These are phyloP conservation scores for Danaus chrysippus DNA, from an alignment of 2,888 invertebrate species.

Conservation along the genomic window DNA sequence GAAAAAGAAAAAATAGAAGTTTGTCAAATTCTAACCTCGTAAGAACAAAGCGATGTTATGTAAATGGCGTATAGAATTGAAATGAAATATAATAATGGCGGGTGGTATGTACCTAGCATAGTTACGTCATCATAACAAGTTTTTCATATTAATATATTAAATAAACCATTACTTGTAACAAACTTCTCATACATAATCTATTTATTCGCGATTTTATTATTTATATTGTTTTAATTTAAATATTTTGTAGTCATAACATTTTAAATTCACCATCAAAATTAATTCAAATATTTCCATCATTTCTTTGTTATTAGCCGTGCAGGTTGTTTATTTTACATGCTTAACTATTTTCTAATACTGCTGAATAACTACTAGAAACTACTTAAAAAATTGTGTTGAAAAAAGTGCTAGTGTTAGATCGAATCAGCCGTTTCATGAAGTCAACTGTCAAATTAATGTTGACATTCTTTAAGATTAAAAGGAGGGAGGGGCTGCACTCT, in stretches of 20 bases:
- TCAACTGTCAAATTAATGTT: constrained; percentile 14
- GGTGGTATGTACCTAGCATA: not conserved
- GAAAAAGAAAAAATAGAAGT: not conserved
- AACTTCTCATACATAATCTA: too few relatives aligned
- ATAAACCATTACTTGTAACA: too few relatives aligned
- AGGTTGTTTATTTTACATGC: constrained; percentile 22
- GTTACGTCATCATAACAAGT: constrained; percentile 1
- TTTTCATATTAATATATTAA: not conserved
- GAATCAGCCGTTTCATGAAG: not conserved
- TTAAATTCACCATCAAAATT: not conserved
- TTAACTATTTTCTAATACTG: constrained; percentile 28
- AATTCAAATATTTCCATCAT: not conserved
- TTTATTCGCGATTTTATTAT: too few relatives aligned
- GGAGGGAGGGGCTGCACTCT: constrained; percentile 52
- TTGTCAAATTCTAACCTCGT: not conserved
- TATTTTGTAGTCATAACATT: not conserved
- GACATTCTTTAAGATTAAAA: constrained; percentile 26
- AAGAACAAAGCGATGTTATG: constrained; percentile 4
- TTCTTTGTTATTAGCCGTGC: constrained; percentile 25
- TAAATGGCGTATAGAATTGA: constrained; percentile 5
- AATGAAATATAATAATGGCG: not conserved
- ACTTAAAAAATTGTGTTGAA: constrained; percentile 28
- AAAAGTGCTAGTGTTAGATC: constrained; percentile 19
- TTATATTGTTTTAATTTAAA: not conserved
- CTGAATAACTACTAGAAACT: constrained; percentile 28